A percentile compares a stretch with the other conserved stretches of the same genome.
phyloP scores from a whole-genome alignment of 2,113 vertebrate genomes.

The Chunga burmeisteri region DNA sequence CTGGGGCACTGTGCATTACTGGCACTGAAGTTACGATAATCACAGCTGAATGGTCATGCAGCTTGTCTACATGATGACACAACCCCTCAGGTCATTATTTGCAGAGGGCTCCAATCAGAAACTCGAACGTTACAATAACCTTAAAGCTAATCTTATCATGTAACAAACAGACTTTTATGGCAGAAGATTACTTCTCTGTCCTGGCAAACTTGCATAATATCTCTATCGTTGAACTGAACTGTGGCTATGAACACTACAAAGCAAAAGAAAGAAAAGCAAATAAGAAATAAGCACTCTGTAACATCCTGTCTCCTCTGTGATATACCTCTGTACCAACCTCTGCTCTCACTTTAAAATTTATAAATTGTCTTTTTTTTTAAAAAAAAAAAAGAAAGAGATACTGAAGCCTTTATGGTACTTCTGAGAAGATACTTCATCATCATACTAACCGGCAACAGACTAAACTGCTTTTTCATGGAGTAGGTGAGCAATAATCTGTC shows the following conservation, averaged over 20 bases:
- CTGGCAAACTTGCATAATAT: neutral
- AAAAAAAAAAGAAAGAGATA: neutral
- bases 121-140: neutral
- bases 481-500: neutral
- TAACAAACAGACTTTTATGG: neutral
- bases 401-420: neutral
- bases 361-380: neutral
- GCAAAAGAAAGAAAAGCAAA: neutral
- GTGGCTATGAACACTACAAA: neutral
- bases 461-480: neutral
- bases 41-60: neutral
- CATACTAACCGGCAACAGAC: neutral
- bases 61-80: neutral
- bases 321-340: neutral
- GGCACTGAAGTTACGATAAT: neutral
- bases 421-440: neutral
- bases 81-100: conserved; percentile 12
- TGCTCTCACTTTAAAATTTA: neutral
- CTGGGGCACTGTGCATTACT: neutral
- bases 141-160: conserved; percentile 1
- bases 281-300: neutral
- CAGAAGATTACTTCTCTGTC: neutral
- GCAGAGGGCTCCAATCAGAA: neutral
- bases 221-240: neutral
- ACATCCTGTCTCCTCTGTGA: neutral